Evolutionary conservation across 2,797 vertebrate species (phyloP), one percentile per base, ranked within the genome.

Genomic region (Sebastes oblongus): DNA sequence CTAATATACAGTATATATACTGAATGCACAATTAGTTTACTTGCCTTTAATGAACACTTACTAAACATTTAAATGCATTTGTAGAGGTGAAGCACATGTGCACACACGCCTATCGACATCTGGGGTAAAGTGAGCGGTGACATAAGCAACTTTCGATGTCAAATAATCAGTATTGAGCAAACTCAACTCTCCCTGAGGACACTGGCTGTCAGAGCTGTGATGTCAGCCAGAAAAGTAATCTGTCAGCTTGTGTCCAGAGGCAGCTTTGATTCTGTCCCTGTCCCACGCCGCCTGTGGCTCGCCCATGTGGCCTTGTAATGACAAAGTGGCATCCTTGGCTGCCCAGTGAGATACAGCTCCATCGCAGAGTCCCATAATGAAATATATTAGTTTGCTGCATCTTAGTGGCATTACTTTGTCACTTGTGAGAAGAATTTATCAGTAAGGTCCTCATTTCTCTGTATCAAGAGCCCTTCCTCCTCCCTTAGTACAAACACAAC

Each of bases 321-420:
- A 95, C 91, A 91, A 85, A 94, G 91, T 87, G 82, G 88, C 83
- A 91, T 91, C 94, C 91, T 92, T 89, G 88, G 91, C 89, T 89
- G 89, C 85, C 90, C 88, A 87, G 87, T 93, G 92, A 89, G 91
- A 94, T 92, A 90, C 88, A 91, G 91, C 87, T 93, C 91, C 82
- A 93, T 92, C 78, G 90, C 90, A 25, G 74, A 64, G 67, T 20
- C 74, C 86, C 79, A 86, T 88, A 81, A 89, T 92, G 84, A 93
- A 93, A 94, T 91, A 93, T 93, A 93, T 88, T 84, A 74, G 82
- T 90, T 85, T 84, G 88, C 88, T 85, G 88, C 89, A 86, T 94
- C 86, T 91, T 91, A 84, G 85, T 75, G 66, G 82, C 80, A 89
- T 88, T 90, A 82, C 90, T 94, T 93, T 93, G 91, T 93, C 90